Base-by-base conservation (phyloP, 2,888 invertebrate species). In the Melangyna quadrimaculata region DNA sequence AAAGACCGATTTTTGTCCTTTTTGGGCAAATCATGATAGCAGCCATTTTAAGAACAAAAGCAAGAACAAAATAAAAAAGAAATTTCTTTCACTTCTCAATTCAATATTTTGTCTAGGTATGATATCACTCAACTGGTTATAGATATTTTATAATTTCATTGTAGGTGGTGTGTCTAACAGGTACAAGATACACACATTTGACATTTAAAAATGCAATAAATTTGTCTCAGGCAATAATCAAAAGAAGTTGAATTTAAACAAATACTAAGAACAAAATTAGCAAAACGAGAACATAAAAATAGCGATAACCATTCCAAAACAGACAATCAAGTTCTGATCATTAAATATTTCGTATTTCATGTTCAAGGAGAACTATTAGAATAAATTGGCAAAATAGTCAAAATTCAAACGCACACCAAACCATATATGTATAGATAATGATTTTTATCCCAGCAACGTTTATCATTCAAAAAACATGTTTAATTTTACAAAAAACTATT, bases 181-280 rank as follows among this genome's bases (percentile, higher is more conserved):
- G 27, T 35, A 17, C 29, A 37, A 22, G n/a, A n/a, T n/a, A 22
- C 7, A 8, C 8, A 0, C 37, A 37, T 37, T 59, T 59, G 37
- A 24, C 59, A 59, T 59, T 59, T 59, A 37, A 59, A 57, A 59
- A 59, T 22, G 19, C 19, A 22, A 59, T 59, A 19, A 37, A 59
- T 7, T 5, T 59, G 4, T 22, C 22, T 8, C 14, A 55, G 51
- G 24, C 24, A 14, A 10, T 10, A 45, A n/a, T 10, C 8, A 45
- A 29, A 1, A 32, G 5, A 14, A 29, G 9, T 3, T 29, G 0
- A 27, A 53, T 29, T 17, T 53, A 53, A 27, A 3, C 3, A 45
- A 19, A 32, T 17, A 43, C n/a, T 24, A 14, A 45, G 4, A 12
- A 17, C n/a, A 45, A 9, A 24, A n/a, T 24, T n/a, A 14, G 14